Evolutionary conservation across 2,888 invertebrate genomes (phyloP), one percentile per base, ranked within the genome.

Genomic region (Drosophila longiperda): DNA sequence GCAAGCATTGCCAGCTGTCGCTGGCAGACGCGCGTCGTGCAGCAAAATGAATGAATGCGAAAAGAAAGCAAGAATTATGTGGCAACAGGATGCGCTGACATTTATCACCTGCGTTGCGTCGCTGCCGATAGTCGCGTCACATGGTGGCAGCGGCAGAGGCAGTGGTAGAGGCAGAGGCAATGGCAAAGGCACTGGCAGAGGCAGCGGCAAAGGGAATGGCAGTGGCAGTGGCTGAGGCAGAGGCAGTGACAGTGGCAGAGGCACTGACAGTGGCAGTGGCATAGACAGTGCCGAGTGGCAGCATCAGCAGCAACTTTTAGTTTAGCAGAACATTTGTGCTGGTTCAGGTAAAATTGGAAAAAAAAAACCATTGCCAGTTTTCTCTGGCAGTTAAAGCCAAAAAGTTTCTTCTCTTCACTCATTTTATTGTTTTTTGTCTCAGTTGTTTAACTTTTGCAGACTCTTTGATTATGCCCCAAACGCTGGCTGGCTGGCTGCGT

Each of bases 81-180:
- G 86, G 80, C 89, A 89, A 89, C 83, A 89, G 89, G 87, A 84
- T 83, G 84, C 82, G 54, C 85, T 87, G 89, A 89, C 87, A 85
- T 89, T 89, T 85, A 89, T 85, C 84, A 85, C 84, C 84, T 89
- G 77, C 66, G 65, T 60, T 89, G 77, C 66, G 65, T 60, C 64
- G 64, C 64, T 36, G 63, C 49, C 40, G 20, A 40, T 26, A 36
- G 52, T 20, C 20, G 40, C 59, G 20, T 34, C 52, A 40, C 45
- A n/a, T 17, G 29, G 26, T 29, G 40, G 6, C 49, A 48, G 20
- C 2, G 15, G 34, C 23, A 50, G 33, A 23, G 23, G 36, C 40
- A 42, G n/a, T 3, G 9, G 29, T 61, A 54, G 23, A 9, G 42
- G 5, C 42, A 45, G 7, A 17, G 3, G 4, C 34, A 45, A 45